A percentile compares a stretch with the other conserved stretches of the same genome.
Evolutionary conservation across 2,888 invertebrate species (phyloP).

Genomic region (Athalia cordata): DNA sequence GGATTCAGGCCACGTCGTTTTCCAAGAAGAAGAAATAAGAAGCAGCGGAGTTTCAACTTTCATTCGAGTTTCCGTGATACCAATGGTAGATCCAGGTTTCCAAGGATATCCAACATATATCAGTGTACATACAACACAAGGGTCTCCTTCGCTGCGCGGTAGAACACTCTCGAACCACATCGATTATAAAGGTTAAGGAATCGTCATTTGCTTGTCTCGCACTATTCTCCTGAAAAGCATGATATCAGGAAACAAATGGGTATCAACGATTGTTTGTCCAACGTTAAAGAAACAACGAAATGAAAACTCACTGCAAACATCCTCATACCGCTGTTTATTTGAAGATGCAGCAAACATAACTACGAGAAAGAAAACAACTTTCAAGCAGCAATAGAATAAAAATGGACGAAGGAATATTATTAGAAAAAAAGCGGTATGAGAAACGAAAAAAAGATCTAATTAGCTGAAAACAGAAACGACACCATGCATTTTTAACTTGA

Average conservation of each 20-base stretch:
- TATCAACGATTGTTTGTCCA: slow-evolving; percentile 29
- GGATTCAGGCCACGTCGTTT: slow-evolving; percentile 67
- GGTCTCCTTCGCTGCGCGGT: background rate
- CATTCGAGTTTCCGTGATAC: slow-evolving; percentile 62
- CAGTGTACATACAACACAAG: background rate
- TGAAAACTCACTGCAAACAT: background rate
- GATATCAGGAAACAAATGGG: slow-evolving; percentile 18
- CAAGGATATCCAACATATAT: slow-evolving; percentile 36
- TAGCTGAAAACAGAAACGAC: too few relatives aligned
- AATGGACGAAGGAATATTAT: too few relatives aligned
- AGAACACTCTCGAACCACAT: slow-evolving; percentile 23
- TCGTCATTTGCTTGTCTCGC: slow-evolving; percentile 29
- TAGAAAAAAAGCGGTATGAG: too few relatives aligned
- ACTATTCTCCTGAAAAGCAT: slow-evolving; percentile 21
- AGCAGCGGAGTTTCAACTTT: slow-evolving; percentile 63
- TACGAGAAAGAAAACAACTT: too few relatives aligned
- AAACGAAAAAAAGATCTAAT: too few relatives aligned
- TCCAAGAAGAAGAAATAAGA: slow-evolving; percentile 60
- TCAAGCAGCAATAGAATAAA: too few relatives aligned
- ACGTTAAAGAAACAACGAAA: slow-evolving; percentile 12
- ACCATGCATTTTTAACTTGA: background rate
- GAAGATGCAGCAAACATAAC: background rate
- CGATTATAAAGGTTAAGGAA: slow-evolving; percentile 22
- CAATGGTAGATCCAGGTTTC: slow-evolving; percentile 43
- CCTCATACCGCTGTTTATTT: background rate